Evolutionary conservation across 2,797 vertebrate species (phyloP).

Genomic region (Macropodus opercularis): DNA sequence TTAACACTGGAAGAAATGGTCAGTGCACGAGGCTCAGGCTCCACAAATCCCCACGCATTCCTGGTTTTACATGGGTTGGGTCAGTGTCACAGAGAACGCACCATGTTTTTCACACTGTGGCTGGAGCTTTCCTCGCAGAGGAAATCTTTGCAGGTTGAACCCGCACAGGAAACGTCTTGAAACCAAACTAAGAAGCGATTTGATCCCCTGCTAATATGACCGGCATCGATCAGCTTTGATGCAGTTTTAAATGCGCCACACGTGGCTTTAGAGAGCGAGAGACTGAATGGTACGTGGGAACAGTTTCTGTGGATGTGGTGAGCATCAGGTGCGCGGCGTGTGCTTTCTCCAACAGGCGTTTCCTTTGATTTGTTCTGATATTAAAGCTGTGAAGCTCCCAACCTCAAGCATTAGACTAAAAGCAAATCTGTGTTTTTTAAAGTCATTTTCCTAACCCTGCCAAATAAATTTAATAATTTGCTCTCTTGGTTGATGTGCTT

Average conservation of each 20-base stretch:
- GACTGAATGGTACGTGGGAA: not conserved
- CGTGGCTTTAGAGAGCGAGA: not conserved
- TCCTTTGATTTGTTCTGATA: constrained; percentile 58
- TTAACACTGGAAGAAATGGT: too few relatives aligned
- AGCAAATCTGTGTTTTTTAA: constrained; percentile 82
- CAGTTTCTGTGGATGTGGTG: not conserved
- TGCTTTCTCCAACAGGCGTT: constrained; percentile 24
- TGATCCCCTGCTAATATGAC: constrained; percentile 10
- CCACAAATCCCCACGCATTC: too few relatives aligned
- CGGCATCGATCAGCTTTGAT: constrained; percentile 18
- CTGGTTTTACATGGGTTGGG: too few relatives aligned
- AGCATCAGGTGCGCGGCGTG: constrained; percentile 15
- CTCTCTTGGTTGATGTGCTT: constrained; percentile 68
- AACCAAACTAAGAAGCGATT: constrained; percentile 17
- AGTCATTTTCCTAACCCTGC: constrained; percentile 65
- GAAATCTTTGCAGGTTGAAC: not conserved
- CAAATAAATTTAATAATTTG: constrained; percentile 79
- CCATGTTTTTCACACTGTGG: too few relatives aligned
- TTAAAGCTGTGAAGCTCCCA: constrained; percentile 50
- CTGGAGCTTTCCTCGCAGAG: too few relatives aligned
- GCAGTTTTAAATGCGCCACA: not conserved
- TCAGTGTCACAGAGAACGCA: too few relatives aligned
- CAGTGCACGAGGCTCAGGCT: too few relatives aligned
- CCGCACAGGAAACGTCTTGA: not conserved
- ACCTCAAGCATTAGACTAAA: constrained; percentile 81